Conservation (phyloP, 2,113 vertebrate genomes). For the Heterochromis multidens region DNA sequence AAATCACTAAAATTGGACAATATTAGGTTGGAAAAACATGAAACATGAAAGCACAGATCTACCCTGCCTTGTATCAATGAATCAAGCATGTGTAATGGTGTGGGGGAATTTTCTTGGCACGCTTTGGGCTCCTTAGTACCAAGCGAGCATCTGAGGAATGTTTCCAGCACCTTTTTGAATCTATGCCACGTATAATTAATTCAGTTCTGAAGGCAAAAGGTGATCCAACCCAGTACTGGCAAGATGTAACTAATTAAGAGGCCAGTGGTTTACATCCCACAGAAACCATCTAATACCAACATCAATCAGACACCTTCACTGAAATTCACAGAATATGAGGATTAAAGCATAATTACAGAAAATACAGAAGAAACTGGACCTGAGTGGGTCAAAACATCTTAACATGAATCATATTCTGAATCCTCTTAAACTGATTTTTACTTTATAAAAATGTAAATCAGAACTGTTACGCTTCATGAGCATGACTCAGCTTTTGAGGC, state of each 20-base stretch:
- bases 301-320: not conserved
- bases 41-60: not conserved
- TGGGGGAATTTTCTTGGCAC: not conserved
- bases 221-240: not conserved
- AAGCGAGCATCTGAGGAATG: not conserved
- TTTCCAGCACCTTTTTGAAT: not conserved
- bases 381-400: not conserved
- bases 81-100: not conserved
- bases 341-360: conserved; percentile 9
- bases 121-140: not conserved
- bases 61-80: not conserved
- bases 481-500: conserved; percentile 35
- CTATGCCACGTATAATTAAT: not conserved
- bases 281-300: not conserved
- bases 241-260: not conserved
- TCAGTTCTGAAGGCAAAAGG: not conserved
- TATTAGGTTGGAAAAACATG: not conserved
- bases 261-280: not conserved
- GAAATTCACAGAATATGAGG: not conserved
- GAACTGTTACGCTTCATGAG: conserved; percentile 3
- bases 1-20: not conserved
- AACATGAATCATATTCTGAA: not conserved
- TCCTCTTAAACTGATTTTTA: not conserved
- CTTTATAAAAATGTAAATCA: conserved; percentile 47
- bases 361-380: not conserved